These are phyloP conservation scores for Spondyliosoma cantharus DNA, from an alignment of 2,797 vertebrate genomes.

Conservation along the genomic window DNA sequence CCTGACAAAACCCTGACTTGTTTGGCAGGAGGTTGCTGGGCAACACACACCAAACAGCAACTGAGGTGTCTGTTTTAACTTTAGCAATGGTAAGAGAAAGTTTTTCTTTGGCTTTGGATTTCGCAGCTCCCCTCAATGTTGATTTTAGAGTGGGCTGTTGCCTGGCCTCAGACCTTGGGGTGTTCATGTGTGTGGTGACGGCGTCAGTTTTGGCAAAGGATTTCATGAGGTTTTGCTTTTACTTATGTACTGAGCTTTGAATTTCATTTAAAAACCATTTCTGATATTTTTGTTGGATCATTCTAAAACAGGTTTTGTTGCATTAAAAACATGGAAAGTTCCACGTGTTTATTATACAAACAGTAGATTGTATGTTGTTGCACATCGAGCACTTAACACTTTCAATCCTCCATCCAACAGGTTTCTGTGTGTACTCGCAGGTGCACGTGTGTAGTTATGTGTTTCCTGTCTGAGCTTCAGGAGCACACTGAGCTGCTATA, in stretches of 20 bases:
- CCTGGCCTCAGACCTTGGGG: constrained; percentile 11
- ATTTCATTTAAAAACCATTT: background rate
- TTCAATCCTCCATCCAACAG: background rate
- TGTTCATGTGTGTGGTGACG: background rate
- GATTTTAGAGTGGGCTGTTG: constrained; percentile 28
- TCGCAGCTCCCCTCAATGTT: constrained; percentile 15
- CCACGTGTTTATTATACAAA: background rate
- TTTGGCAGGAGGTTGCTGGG: constrained; percentile 42
- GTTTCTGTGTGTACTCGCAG: background rate
- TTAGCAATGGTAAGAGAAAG: constrained; percentile 14
- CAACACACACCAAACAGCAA: constrained; percentile 19
- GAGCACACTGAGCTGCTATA: constrained; percentile 33
- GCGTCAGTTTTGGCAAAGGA: background rate
- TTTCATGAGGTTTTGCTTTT: background rate
- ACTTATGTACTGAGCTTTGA: background rate
- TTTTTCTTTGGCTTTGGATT: constrained; percentile 22
- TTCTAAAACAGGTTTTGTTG: background rate
- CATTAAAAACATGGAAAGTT: background rate
- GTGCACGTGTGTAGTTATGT: constrained; percentile 33
- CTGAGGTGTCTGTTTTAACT: constrained; percentile 14
- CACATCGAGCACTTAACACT: background rate
- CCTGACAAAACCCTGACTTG: constrained; percentile 16
- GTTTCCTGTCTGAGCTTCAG: background rate
- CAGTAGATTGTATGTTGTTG: background rate
- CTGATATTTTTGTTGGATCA: background rate